Evolutionary conservation across 2,888 invertebrate genomes (phyloP), one percentile per base, ranked within the genome.

Genomic region (Chalcis sispes): DNA sequence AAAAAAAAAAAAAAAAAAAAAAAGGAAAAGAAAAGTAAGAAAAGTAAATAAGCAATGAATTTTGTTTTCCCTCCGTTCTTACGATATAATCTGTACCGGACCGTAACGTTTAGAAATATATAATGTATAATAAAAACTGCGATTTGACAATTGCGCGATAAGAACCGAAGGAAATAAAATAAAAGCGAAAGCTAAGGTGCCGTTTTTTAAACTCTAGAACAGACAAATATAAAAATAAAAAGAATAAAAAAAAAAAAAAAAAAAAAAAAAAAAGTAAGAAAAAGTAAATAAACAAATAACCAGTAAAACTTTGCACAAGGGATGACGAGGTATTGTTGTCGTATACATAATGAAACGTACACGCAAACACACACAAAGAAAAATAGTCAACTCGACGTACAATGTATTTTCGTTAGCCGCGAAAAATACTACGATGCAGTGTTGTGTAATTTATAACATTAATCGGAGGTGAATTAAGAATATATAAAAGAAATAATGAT

Each of bases 91-190:
- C 52, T 62, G 62, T 65, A 65, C 36, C 40, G 32, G 56, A 72
- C 25, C 20, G 27, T 62, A 72, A 59, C 48, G 7, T 46, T 46
- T 58, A 69, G 18, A 20, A 13, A n/a, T 56, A 69, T 48, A 58
- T 58, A 61, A 66, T 18, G 23, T 66, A 52, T 40, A 42, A 20
- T n/a, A 50, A 3, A 18, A 20, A 66, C 65, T 73, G 73, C 61
- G 73, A 73, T 73, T 29, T 59, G 73, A 73, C 73, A 73, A 73
- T 72, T 73, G 66, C 40, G 66, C 52, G 56, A 32, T 42, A 13
- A n/a, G 42, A 13, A 42, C 13, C 36, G 54, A 52, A 36, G 10
- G 54, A 20, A 13, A 25, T 13, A 36, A 18, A 52, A 29, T 29
- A 27, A 54, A n/a, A 1, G 18, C 25, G 62, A 54, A 65, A 27